These are phyloP conservation scores for Adelphocoris suturalis DNA, from an alignment of 2,888 invertebrate genomes.

Conservation along the genomic window DNA sequence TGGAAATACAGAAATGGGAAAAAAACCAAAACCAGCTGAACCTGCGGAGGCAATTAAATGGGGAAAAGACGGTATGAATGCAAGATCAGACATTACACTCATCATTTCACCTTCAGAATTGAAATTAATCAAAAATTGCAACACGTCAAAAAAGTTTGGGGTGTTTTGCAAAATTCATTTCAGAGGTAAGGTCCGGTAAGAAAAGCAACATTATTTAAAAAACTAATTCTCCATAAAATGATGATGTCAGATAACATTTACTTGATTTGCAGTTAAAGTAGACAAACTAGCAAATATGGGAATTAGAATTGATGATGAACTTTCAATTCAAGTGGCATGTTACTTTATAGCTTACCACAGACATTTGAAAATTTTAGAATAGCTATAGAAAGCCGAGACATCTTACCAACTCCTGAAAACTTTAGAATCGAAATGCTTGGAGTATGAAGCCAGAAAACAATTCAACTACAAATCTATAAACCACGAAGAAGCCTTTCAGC, in stretches of 20 bases:
- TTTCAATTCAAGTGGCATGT: neutral
- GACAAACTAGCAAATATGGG: constrained; percentile 1
- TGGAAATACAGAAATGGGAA: neutral
- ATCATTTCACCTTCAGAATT: constrained; percentile 47
- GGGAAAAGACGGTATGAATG: constrained; percentile 12
- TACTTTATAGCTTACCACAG: neutral
- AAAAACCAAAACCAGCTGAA: neutral
- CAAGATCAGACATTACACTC: constrained; percentile 50
- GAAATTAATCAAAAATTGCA: constrained; percentile 19
- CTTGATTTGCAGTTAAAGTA: neutral
- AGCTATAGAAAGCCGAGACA: constrained; percentile 3
- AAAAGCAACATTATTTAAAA: constrained; percentile 29
- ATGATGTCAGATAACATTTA: neutral
- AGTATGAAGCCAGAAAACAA: constrained; percentile 13
- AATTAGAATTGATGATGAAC: neutral
- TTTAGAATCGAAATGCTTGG: neutral
- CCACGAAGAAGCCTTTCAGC: neutral
- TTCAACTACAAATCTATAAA: neutral
- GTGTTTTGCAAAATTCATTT: neutral
- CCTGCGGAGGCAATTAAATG: constrained; percentile 9
- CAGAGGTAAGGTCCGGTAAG: constrained; percentile 32
- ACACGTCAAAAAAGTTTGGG: constrained; percentile 59
- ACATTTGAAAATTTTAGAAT: constrained; percentile 3
- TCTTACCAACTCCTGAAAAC: neutral
- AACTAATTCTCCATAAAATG: constrained; percentile 33